These are phyloP conservation scores for Guaruba guarouba DNA, from an alignment of 2,113 vertebrate genomes.

Conservation along the genomic window DNA sequence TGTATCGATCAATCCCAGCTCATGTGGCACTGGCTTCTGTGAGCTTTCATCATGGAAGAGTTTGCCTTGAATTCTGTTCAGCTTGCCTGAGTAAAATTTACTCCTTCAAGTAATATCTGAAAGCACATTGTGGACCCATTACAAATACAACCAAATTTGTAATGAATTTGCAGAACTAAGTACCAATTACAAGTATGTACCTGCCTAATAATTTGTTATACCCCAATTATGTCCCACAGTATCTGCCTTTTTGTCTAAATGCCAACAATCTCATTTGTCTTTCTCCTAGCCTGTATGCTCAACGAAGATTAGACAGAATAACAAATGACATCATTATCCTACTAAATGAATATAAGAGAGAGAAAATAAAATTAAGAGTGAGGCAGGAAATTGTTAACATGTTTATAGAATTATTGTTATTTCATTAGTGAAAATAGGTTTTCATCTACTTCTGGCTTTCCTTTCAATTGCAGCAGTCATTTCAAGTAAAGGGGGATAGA, in stretches of 20 bases:
- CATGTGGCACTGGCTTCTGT: background rate
- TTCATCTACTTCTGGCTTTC: constrained; percentile 19
- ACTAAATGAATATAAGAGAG: constrained; percentile 39
- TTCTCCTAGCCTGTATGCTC: background rate
- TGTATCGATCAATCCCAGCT: background rate
- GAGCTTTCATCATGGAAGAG: background rate
- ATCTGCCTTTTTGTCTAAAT: constrained; percentile 42
- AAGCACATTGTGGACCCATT: background rate
- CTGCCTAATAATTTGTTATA: constrained; percentile 33
- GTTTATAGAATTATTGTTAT: constrained; percentile 51
- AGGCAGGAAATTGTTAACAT: constrained; percentile 56
- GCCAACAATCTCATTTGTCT: constrained; percentile 25
- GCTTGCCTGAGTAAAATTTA: background rate
- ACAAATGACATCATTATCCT: constrained; percentile 26
- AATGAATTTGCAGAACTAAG: background rate
- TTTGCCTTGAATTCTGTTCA: background rate
- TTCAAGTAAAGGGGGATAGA: background rate
- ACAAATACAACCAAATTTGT: background rate
- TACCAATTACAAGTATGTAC: background rate
- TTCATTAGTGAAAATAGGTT: constrained; percentile 43
- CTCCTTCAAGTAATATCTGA: background rate
- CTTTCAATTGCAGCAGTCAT: constrained; percentile 20
- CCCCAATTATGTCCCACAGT: constrained; percentile 15
- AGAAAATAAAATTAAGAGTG: constrained; percentile 59
- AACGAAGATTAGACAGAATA: constrained; percentile 13